phyloP scores from a whole-genome alignment of 1,140 invertebrate species.

The Danaus melanippus region DNA sequence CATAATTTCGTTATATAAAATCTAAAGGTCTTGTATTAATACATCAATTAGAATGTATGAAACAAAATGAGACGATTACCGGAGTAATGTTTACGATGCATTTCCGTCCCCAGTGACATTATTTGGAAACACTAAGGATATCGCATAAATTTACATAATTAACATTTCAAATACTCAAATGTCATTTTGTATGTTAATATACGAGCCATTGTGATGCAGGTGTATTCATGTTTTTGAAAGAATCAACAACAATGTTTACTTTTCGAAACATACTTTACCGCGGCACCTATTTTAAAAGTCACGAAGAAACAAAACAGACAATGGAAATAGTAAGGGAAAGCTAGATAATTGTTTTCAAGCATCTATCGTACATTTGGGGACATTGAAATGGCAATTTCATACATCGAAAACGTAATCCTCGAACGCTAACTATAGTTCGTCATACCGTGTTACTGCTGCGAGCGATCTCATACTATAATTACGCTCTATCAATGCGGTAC shows the following conservation, averaged over 20 bases:
- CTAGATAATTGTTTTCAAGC: too few relatives aligned
- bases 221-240: constrained; percentile 31
- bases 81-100: constrained; percentile 21
- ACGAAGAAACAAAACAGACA: too few relatives aligned
- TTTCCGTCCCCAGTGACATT: constrained; percentile 32
- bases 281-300: constrained; percentile 1
- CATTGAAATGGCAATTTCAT: too few relatives aligned
- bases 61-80: neutral
- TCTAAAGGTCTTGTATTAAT: neutral
- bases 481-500: constrained; percentile 58
- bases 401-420: constrained; percentile 26
- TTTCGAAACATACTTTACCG: neutral
- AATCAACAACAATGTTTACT: constrained; percentile 18
- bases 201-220: constrained; percentile 42
- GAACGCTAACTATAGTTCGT: constrained; percentile 47
- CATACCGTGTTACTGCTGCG: constrained; percentile 36
- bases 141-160: constrained; percentile 56
- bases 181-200: constrained; percentile 56
- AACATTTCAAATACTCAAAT: constrained; percentile 42
- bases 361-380: too few relatives aligned
- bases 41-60: neutral
- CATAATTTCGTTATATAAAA: too few relatives aligned
- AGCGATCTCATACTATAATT: constrained; percentile 56
- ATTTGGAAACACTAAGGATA: constrained; percentile 43
- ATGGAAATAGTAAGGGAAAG: too few relatives aligned